Evolutionary conservation across 2,888 invertebrate genomes (phyloP).

Genomic region (Hypercompe scribonia): DNA sequence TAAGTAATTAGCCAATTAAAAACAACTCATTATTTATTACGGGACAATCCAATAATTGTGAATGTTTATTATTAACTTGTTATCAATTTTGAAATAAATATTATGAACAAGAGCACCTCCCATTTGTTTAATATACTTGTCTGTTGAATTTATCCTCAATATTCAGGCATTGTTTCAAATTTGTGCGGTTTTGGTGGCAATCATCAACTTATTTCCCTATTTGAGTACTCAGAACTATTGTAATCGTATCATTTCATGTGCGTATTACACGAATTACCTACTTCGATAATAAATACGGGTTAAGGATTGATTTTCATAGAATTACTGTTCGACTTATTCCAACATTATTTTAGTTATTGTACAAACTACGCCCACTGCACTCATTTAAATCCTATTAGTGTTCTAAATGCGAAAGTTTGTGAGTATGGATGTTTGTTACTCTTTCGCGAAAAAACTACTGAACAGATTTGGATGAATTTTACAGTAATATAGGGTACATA

Average conservation of each 20-base stretch:
- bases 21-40: not conserved
- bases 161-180: not conserved
- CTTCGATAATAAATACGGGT: not conserved
- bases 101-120: not conserved
- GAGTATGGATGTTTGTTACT: too few relatives aligned
- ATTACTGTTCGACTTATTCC: not conserved
- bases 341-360: too few relatives aligned
- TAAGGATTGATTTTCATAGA: not conserved
- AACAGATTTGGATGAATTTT: too few relatives aligned
- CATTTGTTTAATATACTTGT: not conserved
- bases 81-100: constrained; percentile 16
- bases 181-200: not conserved
- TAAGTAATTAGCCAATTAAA: not conserved
- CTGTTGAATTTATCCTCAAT: not conserved
- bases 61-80: constrained; percentile 5
- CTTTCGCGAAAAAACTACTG: too few relatives aligned
- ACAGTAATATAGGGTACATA: too few relatives aligned
- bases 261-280: not conserved
- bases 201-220: not conserved
- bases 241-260: not conserved
- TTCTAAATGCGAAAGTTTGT: too few relatives aligned
- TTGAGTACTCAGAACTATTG: not conserved
- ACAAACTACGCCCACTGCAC: too few relatives aligned
- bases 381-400: too few relatives aligned
- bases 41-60: constrained; percentile 2